These are phyloP conservation scores for Centroberyx gerrardi DNA, from an alignment of 2,797 vertebrate genomes.

Conservation along the genomic window DNA sequence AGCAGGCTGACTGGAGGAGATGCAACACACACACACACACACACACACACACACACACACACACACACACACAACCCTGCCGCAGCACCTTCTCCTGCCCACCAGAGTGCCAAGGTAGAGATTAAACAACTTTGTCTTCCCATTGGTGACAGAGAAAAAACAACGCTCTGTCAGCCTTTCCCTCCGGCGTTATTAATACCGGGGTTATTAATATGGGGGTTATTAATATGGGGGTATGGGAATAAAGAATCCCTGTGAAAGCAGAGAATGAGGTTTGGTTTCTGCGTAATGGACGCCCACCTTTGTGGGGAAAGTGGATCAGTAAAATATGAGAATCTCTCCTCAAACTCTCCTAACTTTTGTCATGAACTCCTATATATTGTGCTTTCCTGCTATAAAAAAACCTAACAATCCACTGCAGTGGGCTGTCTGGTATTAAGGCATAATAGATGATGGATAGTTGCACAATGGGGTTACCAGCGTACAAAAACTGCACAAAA, in stretches of 20 bases:
- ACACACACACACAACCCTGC: slow-evolving; percentile 38
- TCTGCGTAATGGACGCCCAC: slow-evolving; percentile 50
- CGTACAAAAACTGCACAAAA: slow-evolving; percentile 40
- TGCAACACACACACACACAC: neutral
- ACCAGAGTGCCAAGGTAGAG: slow-evolving; percentile 9
- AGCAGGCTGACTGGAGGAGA: slow-evolving; percentile 37
- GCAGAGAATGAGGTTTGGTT: slow-evolving; percentile 38
- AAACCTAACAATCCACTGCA: slow-evolving; percentile 26
- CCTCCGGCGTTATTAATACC: slow-evolving; percentile 49
- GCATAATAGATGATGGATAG: slow-evolving; percentile 60
- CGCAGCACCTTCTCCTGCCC: slow-evolving; percentile 37
- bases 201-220: neutral
- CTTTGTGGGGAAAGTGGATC: slow-evolving; percentile 13
- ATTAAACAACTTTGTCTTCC: slow-evolving; percentile 47
- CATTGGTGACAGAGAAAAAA: slow-evolving; percentile 24
- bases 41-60: slow-evolving; percentile 19
- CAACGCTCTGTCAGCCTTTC: slow-evolving; percentile 16
- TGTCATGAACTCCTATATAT: slow-evolving; percentile 55
- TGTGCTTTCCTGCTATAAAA: slow-evolving; percentile 45
- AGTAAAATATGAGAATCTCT: slow-evolving; percentile 31
- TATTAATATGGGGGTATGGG: slow-evolving; percentile 49
- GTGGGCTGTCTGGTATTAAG: slow-evolving; percentile 21
- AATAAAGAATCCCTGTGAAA: slow-evolving; percentile 36
- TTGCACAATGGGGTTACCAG: slow-evolving; percentile 31
- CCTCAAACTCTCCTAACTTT: slow-evolving; percentile 51